These are phyloP conservation scores for Oreochromis grahami DNA, from an alignment of 2,797 vertebrate genomes.

Conservation along the genomic window DNA sequence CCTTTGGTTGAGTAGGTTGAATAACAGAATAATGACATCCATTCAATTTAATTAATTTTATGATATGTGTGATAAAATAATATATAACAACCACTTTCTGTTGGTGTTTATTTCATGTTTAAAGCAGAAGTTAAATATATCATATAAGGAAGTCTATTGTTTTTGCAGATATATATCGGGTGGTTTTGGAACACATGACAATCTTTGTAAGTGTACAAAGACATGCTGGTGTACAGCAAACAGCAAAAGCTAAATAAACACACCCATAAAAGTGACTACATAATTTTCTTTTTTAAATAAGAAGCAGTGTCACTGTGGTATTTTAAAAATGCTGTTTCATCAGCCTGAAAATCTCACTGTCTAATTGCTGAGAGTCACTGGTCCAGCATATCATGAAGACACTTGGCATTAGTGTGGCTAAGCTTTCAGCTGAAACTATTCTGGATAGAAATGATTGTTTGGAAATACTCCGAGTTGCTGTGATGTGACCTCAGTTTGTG, in stretches of 20 bases:
- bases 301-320: neutral
- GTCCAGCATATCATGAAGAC: neutral
- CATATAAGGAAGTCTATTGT: neutral
- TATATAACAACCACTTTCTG: neutral
- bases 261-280: neutral
- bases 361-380: neutral
- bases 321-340: neutral
- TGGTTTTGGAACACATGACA: neutral
- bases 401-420: neutral
- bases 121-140: neutral
- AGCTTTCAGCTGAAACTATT: neutral
- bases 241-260: neutral
- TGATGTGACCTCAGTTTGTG: neutral
- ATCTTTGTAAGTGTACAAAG: neutral
- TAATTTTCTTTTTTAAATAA: neutral
- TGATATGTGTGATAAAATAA: neutral
- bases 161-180: neutral
- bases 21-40: neutral
- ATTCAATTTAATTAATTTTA: neutral
- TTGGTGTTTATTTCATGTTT: neutral
- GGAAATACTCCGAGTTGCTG: neutral
- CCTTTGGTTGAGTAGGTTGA: neutral
- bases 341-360: neutral
- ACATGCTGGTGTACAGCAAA: neutral
- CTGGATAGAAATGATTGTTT: neutral